Base-by-base conservation (phyloP, 1,140 invertebrate genomes). In the Psix sp. region DNA sequence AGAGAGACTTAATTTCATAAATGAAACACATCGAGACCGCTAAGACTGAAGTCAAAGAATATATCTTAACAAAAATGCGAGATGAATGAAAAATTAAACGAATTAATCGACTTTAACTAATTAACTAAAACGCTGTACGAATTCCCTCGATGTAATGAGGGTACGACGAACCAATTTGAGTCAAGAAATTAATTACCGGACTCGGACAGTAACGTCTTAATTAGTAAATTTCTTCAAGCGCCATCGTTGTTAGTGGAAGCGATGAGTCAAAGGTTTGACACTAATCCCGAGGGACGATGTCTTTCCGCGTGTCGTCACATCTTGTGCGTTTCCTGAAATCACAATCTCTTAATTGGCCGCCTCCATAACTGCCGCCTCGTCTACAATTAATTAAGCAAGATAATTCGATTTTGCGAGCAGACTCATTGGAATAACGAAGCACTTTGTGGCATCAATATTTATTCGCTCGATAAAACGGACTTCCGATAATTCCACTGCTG, bases 341-440 rank as follows among this genome's bases (percentile, higher is more conserved):
- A 66, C 65, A 42, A 57, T 67, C 63, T 65, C 46, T 33, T 42
- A 18, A 67, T 43, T 51, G 43, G 1, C 31, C 40, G 40, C 6
- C 16, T 67, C 51, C 40, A 73, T 65, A 74, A 71, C 65, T 67
- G 39, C 70, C 66, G 43, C 40, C 38, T 18, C 52, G 62, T 59
- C 57, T 57, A 57, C 66, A 78, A 78, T 78, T 78, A 74, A 78
- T 78, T 77, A 74, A 78, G 43, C 51, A 20, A 60, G 77, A 76
- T 76, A 67, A 76, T 76, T 78, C 31, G 66, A 65, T 70, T 73
- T 70, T 73, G 66, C 63, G 70, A 77, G 63, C 57, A n/a, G 24
- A 66, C 45, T 72, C 59, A 51, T 66, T 59, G 51, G 18, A 73
- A 77, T 77, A 77, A 75, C 67, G 56, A 54, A 65, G 42, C 57